Percentiles rank a stretch among this genome's conserved stretches.
phyloP scores from a whole-genome alignment of 2,888 invertebrate genomes.

The Leptura quadrifasciata region DNA sequence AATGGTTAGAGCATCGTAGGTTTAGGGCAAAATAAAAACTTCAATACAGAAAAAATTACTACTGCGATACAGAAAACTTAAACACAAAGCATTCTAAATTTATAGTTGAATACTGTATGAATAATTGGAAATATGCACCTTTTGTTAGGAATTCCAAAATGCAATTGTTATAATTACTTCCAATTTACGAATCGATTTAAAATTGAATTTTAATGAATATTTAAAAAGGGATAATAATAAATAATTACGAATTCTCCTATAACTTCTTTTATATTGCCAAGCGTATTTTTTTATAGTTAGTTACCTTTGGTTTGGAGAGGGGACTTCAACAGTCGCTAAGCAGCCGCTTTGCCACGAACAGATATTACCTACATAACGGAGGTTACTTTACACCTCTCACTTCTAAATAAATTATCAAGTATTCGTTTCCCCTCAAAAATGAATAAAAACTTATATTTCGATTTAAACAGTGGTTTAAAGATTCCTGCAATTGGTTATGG shows the following conservation, averaged over 20 bases:
- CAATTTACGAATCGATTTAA: background rate
- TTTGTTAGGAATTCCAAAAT: background rate
- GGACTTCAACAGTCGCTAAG: background rate
- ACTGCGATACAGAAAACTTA: no score
- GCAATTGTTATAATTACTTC: background rate
- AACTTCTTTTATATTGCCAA: background rate
- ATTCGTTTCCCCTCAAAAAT: background rate
- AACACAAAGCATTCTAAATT: no score
- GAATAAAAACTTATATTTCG: constrained; percentile 14
- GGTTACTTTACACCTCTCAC: background rate
- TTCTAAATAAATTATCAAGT: background rate
- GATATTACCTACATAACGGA: no score
- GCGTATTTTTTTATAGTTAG: no score
- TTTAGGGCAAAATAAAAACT: no score
- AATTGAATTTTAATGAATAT: background rate
- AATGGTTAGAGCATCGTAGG: no score
- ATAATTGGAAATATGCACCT: no score
- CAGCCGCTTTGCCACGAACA: background rate
- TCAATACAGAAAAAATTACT: no score
- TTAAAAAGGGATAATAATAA: background rate
- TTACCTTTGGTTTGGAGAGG: constrained; percentile 2
- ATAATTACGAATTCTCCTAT: background rate
- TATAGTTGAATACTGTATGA: no score
- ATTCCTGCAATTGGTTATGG: constrained; percentile 58
- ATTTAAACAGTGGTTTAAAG: constrained; percentile 41